These are phyloP conservation scores for Ochotona curzoniae DNA, from an alignment of 2,113 vertebrate species.

Conservation along the genomic window DNA sequence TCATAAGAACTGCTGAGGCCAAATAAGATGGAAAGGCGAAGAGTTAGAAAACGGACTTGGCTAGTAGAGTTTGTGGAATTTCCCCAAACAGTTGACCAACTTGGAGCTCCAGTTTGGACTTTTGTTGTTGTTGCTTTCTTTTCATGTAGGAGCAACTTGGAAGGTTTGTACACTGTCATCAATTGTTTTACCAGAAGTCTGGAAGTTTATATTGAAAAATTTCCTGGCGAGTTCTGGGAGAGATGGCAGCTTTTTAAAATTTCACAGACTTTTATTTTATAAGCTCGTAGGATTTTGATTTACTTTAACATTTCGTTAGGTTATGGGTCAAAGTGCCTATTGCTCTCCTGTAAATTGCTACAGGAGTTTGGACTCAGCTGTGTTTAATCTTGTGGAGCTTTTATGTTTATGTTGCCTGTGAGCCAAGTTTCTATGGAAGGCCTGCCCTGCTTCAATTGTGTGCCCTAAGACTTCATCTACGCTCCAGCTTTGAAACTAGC, in stretches of 20 bases:
- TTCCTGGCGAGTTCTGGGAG: neutral
- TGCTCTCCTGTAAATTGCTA: slow-evolving; percentile 22
- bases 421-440: slow-evolving; percentile 62
- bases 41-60: slow-evolving; percentile 68
- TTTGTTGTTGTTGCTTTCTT: neutral
- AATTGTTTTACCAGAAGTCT: slow-evolving; percentile 48
- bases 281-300: slow-evolving; percentile 19
- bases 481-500: slow-evolving; percentile 71
- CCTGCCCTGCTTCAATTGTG: slow-evolving; percentile 47
- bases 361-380: slow-evolving; percentile 31
- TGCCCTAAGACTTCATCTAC: slow-evolving; percentile 55
- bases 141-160: slow-evolving; percentile 57
- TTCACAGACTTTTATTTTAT: neutral
- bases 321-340: slow-evolving; percentile 41
- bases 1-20: slow-evolving; percentile 56
- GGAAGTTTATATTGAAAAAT: slow-evolving; percentile 47
- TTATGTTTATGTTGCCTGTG: slow-evolving; percentile 65
- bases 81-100: slow-evolving; percentile 69
- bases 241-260: slow-evolving; percentile 36
- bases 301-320: slow-evolving; percentile 41
- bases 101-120: slow-evolving; percentile 24
- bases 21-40: slow-evolving; percentile 59
- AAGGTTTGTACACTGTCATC: slow-evolving; percentile 27
- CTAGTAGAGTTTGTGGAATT: slow-evolving; percentile 67
- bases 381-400: slow-evolving; percentile 56